Base-by-base conservation (phyloP, 2,888 invertebrate genomes). In the Caenorhabditis zanzibari region DNA sequence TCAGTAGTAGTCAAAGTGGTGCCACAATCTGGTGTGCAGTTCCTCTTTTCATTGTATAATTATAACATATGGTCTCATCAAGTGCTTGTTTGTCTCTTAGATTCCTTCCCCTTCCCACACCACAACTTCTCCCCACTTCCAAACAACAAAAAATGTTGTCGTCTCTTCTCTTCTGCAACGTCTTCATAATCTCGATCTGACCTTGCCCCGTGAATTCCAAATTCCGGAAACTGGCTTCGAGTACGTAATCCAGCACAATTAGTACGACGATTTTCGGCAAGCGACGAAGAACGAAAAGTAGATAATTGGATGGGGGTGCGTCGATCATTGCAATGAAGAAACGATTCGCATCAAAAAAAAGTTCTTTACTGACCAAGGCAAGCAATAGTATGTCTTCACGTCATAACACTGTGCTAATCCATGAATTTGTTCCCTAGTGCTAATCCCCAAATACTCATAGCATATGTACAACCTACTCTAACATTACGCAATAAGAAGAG, bases 61-160 rank as follows among this genome's bases (percentile, higher is more conserved):
- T 79, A 71, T 64, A 79, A 71, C 79, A 79, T 79, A 79, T 79
- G 79, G 79, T 79, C 79, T 71, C 79, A 79, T 79, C 79, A 79
- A 79, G 79, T 79, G 64, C 69, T 71, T 79, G 79, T 79, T 77
- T 79, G 79, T 71, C 77, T 47, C 35, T 35, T 61, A 19, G 44
- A 61, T n/a, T 52, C 28, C 54, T 69, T n/a, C 52, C 22, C 14
- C 44, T 24, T 32, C 26, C 24, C 44, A 10, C 12, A 26, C 26
- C 16, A 4, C 12, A 44, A 63, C 75, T 66, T 58, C 58, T 28
- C 9, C 24, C 44, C 9, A 14, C 26, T 19, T 32, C 69, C 41
- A 66, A 68, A 69, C 41, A 79, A 79, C 79, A 71, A 71, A 41
- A 71, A 56, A 64, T 64, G 19, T 32, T 16, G 24, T 38, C 22